Conservation (phyloP, 2,113 vertebrate genomes). For the Pluvianellus socialis region DNA sequence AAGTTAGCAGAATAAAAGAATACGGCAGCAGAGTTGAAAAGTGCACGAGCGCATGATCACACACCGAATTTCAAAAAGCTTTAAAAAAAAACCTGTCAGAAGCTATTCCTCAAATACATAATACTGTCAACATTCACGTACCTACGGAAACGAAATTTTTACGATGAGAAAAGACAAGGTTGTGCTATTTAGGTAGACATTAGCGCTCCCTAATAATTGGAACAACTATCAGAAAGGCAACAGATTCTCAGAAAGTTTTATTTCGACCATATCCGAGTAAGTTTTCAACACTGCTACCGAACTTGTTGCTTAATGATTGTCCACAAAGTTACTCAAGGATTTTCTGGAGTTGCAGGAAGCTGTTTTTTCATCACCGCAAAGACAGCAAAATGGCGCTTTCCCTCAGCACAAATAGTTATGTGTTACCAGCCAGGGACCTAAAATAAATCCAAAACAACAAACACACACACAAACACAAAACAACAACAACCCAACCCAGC, state of each 20-base stretch:
- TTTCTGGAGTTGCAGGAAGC: not conserved
- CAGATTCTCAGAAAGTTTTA: not conserved
- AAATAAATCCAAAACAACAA: not conserved
- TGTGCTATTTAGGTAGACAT: not conserved
- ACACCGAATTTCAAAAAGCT: not conserved
- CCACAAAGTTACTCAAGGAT: not conserved
- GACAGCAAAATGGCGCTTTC: not conserved
- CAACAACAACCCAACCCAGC: too few species aligned
- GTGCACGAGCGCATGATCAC: not conserved
- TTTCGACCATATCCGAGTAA: not conserved
- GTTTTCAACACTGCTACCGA: not conserved
- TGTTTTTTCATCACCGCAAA: not conserved
- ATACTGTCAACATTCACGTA: not conserved
- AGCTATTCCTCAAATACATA: not conserved
- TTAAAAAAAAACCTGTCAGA: not conserved
- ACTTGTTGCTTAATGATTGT: not conserved
- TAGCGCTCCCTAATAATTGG: not conserved
- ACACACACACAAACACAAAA: too few species aligned
- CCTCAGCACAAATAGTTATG: not conserved
- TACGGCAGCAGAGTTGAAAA: not conserved
- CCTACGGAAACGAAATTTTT: not conserved
- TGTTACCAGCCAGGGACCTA: not conserved
- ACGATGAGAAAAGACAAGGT: not conserved
- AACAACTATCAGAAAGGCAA: not conserved
- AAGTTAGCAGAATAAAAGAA: not conserved